Percentiles rank a stretch among this genome's conserved stretches.
phyloP scores from a whole-genome alignment of 2,797 vertebrate species.

The Dermochelys coriacea region DNA sequence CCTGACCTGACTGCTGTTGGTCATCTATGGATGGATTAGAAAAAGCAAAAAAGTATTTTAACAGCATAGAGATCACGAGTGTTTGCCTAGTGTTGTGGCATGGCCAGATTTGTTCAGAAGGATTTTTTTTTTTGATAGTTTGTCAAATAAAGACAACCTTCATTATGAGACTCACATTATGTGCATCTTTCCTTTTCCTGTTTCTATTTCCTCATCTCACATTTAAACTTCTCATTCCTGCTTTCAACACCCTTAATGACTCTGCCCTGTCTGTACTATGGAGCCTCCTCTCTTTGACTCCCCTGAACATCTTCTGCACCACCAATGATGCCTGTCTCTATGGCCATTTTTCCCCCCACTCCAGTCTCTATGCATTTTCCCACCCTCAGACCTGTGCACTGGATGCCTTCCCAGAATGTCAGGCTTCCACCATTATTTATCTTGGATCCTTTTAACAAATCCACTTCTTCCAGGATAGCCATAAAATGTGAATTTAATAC shows the following conservation, averaged over 20 bases:
- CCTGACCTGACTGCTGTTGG: not conserved
- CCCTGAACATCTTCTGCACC: no score
- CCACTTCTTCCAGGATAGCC: not conserved
- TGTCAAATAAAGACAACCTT: not conserved
- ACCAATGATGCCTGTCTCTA: not conserved
- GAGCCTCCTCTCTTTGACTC: not conserved
- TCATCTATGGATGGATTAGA: not conserved
- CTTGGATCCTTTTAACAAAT: not conserved
- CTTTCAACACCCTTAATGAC: not conserved
- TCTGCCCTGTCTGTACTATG: not conserved
- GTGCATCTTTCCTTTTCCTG: not conserved
- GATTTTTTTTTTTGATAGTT: not conserved
- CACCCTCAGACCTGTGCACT: not conserved
- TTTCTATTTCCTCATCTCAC: not conserved
- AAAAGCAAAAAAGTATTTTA: slow-evolving; percentile 11
- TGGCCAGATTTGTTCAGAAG: not conserved
- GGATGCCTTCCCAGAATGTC: not conserved
- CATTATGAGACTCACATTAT: not conserved
- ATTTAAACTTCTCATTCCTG: not conserved
- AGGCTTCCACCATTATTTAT: not conserved
- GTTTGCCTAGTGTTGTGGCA: slow-evolving; percentile 1
- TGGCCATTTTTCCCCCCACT: not conserved
- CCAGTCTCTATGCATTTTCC: not conserved
- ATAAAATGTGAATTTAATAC: not conserved
- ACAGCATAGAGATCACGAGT: not conserved